Percentiles rank a stretch among this genome's conserved stretches.
Evolutionary conservation across 2,797 vertebrate genomes (phyloP).

Genomic region (Nyctalus aviator): DNA sequence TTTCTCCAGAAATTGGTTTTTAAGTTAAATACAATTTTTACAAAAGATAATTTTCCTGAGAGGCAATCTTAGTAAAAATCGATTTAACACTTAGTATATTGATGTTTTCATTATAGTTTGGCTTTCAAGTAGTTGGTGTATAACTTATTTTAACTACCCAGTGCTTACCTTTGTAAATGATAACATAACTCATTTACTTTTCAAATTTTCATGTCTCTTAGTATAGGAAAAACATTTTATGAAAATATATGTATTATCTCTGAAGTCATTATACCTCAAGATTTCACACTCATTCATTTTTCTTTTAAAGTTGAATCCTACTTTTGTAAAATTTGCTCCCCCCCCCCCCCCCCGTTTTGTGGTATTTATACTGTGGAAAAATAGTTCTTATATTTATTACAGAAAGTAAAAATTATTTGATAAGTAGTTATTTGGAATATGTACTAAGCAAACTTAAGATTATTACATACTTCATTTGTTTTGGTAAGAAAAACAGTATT

Average conservation of each 20-base stretch:
- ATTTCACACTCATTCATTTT: slow-evolving; percentile 34
- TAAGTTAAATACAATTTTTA: slow-evolving; percentile 31
- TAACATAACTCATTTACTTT: slow-evolving; percentile 23
- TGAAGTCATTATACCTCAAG: neutral
- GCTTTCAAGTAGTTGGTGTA: slow-evolving; percentile 35
- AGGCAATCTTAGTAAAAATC: slow-evolving; percentile 36
- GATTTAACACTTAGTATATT: slow-evolving; percentile 38
- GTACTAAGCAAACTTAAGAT: neutral
- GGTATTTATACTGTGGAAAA: neutral
- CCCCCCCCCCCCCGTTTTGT: neutral
- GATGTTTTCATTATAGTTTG: slow-evolving; percentile 21
- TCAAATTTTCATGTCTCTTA: neutral
- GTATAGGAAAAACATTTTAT: slow-evolving; percentile 9
- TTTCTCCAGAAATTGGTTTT: slow-evolving; percentile 56
- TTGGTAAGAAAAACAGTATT: slow-evolving; percentile 9
- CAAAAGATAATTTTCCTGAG: slow-evolving; percentile 46
- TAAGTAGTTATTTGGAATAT: slow-evolving; percentile 14
- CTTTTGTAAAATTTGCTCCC: slow-evolving; percentile 34
- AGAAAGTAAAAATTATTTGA: slow-evolving; percentile 34
- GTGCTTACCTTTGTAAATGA: neutral
- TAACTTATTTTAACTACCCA: neutral
- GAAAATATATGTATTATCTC: neutral
- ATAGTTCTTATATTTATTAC: slow-evolving; percentile 36
- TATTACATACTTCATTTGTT: neutral
- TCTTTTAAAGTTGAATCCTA: neutral